Evolutionary conservation across 2,888 invertebrate species (phyloP).

Genomic region (Mesopsocus fuscifrons): DNA sequence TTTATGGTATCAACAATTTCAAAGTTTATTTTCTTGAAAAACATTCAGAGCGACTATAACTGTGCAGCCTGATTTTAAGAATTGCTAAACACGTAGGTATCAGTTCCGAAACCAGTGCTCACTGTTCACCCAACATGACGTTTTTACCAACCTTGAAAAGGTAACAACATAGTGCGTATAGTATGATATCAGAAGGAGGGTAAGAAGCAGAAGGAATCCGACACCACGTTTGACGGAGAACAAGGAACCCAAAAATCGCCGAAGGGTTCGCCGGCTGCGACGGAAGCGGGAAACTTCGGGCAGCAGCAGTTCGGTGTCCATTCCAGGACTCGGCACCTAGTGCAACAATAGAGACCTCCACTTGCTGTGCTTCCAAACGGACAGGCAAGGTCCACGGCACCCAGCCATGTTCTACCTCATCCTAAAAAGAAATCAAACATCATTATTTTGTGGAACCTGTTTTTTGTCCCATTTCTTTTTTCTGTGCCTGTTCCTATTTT

Average conservation of each 20-base stretch:
- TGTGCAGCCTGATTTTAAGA: no score
- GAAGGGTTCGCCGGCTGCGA: neutral
- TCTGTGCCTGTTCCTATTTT: no score
- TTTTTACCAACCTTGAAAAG: neutral
- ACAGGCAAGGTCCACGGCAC: neutral
- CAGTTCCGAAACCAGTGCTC: no score
- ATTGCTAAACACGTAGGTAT: no score
- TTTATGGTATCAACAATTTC: no score
- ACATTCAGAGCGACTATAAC: no score
- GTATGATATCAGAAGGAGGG: neutral
- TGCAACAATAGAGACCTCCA: constrained; percentile 31
- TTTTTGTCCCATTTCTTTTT: no score
- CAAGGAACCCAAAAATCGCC: neutral
- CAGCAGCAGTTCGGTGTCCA: neutral
- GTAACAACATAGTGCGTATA: neutral
- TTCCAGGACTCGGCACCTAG: neutral
- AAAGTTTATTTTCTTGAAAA: no score
- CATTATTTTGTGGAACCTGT: no score
- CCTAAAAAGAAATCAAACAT: no score
- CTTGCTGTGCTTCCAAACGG: constrained; percentile 58
- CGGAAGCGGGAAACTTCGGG: neutral
- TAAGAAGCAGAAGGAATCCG: neutral
- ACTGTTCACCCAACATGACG: no score
- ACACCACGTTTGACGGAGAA: neutral
- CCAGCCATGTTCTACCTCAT: neutral